Conservation (phyloP, 2,797 vertebrate genomes). For the Champsocephalus gunnari region DNA sequence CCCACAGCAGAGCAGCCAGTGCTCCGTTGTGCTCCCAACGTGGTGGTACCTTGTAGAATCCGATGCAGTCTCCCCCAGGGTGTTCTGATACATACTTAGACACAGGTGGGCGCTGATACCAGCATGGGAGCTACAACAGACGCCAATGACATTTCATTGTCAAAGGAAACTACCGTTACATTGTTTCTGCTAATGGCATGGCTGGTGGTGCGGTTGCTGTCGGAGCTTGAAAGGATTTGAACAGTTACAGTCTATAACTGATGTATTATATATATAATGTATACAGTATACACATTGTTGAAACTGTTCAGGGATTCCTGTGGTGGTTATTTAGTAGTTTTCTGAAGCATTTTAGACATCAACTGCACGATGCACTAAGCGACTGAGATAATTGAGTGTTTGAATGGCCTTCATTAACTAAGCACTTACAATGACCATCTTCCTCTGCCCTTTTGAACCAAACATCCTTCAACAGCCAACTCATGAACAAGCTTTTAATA, state of each 20-base stretch:
- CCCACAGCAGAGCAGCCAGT: conserved; percentile 76
- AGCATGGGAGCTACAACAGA: conserved; percentile 61
- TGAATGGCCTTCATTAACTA: conserved; percentile 17
- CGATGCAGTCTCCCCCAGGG: conserved; percentile 69
- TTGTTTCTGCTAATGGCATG: conserved; percentile 66
- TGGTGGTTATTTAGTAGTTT: neutral
- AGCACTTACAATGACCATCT: conserved; percentile 8
- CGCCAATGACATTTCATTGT: conserved; percentile 74
- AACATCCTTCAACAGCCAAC: neutral
- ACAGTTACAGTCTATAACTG: conserved; percentile 24
- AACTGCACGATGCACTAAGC: neutral
- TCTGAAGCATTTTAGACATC: neutral
- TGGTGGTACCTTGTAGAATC: conserved; percentile 71
- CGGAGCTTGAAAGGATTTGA: conserved; percentile 21
- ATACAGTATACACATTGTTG: neutral
- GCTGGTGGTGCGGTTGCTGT: conserved; percentile 35
- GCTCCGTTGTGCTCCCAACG: conserved; percentile 73
- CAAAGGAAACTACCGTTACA: conserved; percentile 58
- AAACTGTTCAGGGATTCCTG: neutral
- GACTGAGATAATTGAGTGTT: neutral
- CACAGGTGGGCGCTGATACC: conserved; percentile 80
- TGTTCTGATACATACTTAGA: conserved; percentile 75
- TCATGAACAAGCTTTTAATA: neutral
- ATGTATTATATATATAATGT: neutral
- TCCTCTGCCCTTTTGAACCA: neutral